These are phyloP conservation scores for Gibbula magus DNA, from an alignment of 2,888 invertebrate genomes.

Conservation along the genomic window DNA sequence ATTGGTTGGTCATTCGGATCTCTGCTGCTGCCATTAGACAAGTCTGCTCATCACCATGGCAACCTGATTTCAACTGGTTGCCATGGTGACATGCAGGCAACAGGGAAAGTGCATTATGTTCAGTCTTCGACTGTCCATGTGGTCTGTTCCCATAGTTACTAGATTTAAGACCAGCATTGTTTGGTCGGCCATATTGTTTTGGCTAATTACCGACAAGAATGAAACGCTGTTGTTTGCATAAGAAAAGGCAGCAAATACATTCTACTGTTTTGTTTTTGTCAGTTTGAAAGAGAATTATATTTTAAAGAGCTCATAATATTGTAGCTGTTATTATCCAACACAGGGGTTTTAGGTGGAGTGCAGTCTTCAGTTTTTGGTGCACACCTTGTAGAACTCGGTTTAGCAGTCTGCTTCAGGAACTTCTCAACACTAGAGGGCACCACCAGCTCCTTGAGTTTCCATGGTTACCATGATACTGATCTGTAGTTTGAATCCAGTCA, in stretches of 20 bases:
- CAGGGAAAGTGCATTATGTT: constrained; percentile 11
- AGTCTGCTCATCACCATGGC: not conserved
- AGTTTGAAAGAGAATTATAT: constrained; percentile 11
- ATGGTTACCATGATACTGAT: not conserved
- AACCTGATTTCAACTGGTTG: not conserved
- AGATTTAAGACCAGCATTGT: not conserved
- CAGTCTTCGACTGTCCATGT: not conserved
- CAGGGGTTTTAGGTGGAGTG: not conserved
- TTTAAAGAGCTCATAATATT: constrained; percentile 13
- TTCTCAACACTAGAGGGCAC: not conserved
- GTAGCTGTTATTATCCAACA: not conserved
- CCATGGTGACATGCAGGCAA: not conserved
- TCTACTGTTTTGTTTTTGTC: constrained; percentile 8
- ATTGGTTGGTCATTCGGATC: not conserved
- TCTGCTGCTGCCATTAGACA: not conserved
- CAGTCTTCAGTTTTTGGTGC: not conserved
- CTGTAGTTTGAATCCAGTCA: not conserved
- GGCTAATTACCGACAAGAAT: not conserved
- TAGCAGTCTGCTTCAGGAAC: constrained; percentile 3
- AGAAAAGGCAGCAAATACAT: not conserved
- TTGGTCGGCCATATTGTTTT: not conserved
- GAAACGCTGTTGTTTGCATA: constrained; percentile 12
- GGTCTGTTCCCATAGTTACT: not conserved
- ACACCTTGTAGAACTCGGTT: not conserved
- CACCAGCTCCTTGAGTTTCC: not conserved